A percentile compares a stretch with the other conserved stretches of the same genome.
These are phyloP conservation scores for Ophraella communa DNA, from an alignment of 2,888 invertebrate genomes.

Conservation along the genomic window DNA sequence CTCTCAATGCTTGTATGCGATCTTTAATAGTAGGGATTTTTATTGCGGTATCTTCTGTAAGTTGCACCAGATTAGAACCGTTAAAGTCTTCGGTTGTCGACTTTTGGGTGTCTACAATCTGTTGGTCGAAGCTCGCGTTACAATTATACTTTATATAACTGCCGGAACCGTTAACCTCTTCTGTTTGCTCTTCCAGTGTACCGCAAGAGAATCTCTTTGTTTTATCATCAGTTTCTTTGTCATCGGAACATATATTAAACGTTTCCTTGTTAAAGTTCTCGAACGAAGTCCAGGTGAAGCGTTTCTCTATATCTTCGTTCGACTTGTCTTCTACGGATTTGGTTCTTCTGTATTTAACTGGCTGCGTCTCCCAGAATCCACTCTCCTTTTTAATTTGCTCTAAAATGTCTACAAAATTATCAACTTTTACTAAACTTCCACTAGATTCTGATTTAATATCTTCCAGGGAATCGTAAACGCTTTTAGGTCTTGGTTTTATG, in stretches of 20 bases:
- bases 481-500: conserved; percentile 10
- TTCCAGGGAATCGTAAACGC: conserved; percentile 36
- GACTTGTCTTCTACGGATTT: conserved; percentile 5
- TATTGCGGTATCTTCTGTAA: conserved; percentile 33
- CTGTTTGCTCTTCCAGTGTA: conserved; percentile 9
- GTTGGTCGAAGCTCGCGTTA: conserved; percentile 44
- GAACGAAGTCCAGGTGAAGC: conserved; percentile 6
- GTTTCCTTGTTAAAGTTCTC: conserved; percentile 5
- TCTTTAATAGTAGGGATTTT: conserved; percentile 53
- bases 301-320: background rate
- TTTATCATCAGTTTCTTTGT: background rate
- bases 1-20: conserved; percentile 54
- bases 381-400: conserved; percentile 43
- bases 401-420: conserved; percentile 42
- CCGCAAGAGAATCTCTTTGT: conserved; percentile 11
- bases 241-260: background rate
- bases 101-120: background rate
- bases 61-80: conserved; percentile 32
- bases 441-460: conserved; percentile 27
- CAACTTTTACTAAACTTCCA: conserved; percentile 43
- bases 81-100: conserved; percentile 31
- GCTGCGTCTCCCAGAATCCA: conserved; percentile 35
- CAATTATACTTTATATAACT: conserved; percentile 55
- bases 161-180: conserved; percentile 43
- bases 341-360: background rate